phyloP scores from a whole-genome alignment of 2,888 invertebrate genomes.

The Agrotis ipsilon region DNA sequence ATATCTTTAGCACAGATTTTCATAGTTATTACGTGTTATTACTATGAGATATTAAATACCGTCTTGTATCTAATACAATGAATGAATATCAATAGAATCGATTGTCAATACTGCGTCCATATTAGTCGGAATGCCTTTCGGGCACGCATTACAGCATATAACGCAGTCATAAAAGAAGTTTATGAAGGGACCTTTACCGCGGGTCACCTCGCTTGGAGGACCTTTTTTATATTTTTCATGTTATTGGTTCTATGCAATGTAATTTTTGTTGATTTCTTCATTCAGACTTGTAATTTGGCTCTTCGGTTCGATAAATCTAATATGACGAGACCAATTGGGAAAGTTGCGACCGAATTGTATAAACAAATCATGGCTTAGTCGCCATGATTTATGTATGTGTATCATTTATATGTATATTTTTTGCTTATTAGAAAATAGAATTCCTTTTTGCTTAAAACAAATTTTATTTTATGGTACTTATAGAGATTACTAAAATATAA shows the following conservation, averaged over 20 bases:
- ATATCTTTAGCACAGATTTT: neutral
- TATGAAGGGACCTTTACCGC: slow-evolving; percentile 67
- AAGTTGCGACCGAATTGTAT: slow-evolving; percentile 9
- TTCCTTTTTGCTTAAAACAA: too few relatives aligned
- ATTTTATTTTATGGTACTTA: too few relatives aligned
- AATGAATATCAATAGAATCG: slow-evolving; percentile 35
- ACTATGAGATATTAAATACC: neutral
- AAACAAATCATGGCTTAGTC: slow-evolving; percentile 36
- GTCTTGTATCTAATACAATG: slow-evolving; percentile 18
- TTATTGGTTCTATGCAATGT: slow-evolving; percentile 54
- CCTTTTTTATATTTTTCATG: slow-evolving; percentile 59
- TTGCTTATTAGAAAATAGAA: neutral
- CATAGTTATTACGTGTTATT: neutral
- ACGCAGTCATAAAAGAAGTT: slow-evolving; percentile 75
- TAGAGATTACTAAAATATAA: too few relatives aligned
- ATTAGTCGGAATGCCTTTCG: slow-evolving; percentile 63
- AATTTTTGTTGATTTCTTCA: slow-evolving; percentile 36
- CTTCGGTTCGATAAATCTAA: slow-evolving; percentile 14
- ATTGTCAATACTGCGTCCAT: slow-evolving; percentile 47
- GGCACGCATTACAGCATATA: slow-evolving; percentile 73
- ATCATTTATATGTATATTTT: neutral
- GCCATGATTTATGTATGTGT: too few relatives aligned
- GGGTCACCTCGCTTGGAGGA: slow-evolving; percentile 63
- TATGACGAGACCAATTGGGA: slow-evolving; percentile 19
- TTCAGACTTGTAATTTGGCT: slow-evolving; percentile 12